These are phyloP conservation scores for Upupa epops DNA, from an alignment of 2,113 vertebrate genomes.

Conservation along the genomic window DNA sequence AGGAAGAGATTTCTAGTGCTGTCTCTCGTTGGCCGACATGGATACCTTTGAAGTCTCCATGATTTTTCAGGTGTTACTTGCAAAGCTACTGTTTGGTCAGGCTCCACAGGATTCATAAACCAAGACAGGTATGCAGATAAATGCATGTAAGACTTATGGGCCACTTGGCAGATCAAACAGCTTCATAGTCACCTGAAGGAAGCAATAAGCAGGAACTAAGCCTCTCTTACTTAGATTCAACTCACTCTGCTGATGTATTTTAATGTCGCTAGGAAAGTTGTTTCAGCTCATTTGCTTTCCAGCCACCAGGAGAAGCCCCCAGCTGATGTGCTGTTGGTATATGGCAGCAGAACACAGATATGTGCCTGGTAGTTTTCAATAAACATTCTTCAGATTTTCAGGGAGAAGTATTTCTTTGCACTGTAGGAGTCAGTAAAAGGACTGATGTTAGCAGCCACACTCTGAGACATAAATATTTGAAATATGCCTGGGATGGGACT, in stretches of 20 bases:
- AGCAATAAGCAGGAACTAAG: background rate
- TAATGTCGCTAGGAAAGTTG: background rate
- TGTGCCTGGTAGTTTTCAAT: background rate
- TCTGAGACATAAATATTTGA: background rate
- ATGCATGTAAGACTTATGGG: background rate
- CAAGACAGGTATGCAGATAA: background rate
- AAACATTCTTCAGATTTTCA: background rate
- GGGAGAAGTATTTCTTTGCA: background rate
- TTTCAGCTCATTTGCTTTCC: background rate
- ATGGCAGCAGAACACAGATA: background rate
- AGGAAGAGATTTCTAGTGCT: accelerated
- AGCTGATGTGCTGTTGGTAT: background rate
- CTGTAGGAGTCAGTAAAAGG: background rate
- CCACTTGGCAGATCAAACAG: background rate
- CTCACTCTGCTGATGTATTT: background rate
- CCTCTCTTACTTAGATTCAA: background rate
- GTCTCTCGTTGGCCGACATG: background rate
- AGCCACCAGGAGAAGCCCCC: background rate
- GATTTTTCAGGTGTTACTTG: background rate
- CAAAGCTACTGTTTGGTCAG: background rate
- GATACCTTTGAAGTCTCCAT: background rate
- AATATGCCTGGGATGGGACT: background rate
- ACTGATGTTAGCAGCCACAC: background rate
- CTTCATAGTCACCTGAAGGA: background rate
- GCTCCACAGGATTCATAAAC: background rate